Percentiles rank a stretch among this genome's conserved stretches.
phyloP scores from a whole-genome alignment of 2,888 invertebrate species.

The Tachina fera region DNA sequence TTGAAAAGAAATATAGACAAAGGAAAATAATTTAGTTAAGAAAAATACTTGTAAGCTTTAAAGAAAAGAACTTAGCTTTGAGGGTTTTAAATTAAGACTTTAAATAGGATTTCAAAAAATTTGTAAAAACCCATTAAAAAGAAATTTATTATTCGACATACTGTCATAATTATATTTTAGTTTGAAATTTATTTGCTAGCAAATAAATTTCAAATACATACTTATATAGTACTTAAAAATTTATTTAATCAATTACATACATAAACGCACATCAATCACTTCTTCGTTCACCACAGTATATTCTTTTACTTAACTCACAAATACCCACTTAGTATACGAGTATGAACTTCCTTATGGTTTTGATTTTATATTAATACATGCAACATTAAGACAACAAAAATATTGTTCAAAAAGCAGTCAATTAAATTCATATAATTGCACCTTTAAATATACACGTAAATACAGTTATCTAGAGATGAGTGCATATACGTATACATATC shows the following conservation, averaged over 20 bases:
- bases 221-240: no score
- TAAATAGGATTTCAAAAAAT: not conserved
- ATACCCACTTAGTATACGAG: not conserved
- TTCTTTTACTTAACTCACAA: not conserved
- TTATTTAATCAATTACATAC: not conserved
- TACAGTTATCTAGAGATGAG: conserved; percentile 4
- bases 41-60: not conserved
- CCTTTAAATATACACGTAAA: conserved; percentile 12
- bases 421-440: conserved; percentile 65
- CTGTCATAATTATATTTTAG: no score
- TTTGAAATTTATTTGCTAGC: no score
- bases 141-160: no score
- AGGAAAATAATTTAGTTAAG: conserved; percentile 1
- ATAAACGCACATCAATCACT: not conserved
- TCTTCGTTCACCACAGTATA: conserved; percentile 21
- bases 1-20: not conserved
- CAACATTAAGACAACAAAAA: conserved; percentile 40
- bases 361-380: conserved; percentile 1
- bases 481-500: not conserved
- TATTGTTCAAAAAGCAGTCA: conserved; percentile 61
- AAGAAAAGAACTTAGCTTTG: not conserved
- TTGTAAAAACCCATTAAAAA: not conserved
- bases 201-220: no score
- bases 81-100: no score
- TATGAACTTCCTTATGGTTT: not conserved